phyloP scores from a whole-genome alignment of 2,113 vertebrate species.

The Gobius niger region DNA sequence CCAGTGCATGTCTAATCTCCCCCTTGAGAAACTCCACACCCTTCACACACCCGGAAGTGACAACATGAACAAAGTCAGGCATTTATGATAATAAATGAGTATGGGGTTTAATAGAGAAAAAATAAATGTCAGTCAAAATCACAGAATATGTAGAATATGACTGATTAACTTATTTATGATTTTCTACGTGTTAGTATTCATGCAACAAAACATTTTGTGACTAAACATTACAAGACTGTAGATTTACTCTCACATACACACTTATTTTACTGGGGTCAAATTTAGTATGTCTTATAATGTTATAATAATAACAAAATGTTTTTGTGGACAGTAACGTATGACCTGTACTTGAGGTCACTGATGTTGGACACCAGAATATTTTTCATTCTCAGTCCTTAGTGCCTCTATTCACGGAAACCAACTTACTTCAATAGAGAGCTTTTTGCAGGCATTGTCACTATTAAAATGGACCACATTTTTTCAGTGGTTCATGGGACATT shows the following conservation, averaged over 20 bases:
- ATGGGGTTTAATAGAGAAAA: too few relatives aligned
- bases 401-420: neutral
- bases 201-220: too few relatives aligned
- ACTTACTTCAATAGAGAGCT: neutral
- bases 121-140: too few relatives aligned
- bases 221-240: too few relatives aligned
- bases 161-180: too few relatives aligned
- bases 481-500: neutral
- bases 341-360: neutral
- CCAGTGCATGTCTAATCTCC: conserved; percentile 25
- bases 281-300: too few relatives aligned
- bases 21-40: conserved; percentile 25
- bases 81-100: too few relatives aligned
- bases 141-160: too few relatives aligned
- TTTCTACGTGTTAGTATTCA: too few relatives aligned
- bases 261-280: too few relatives aligned
- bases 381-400: neutral
- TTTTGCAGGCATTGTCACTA: neutral
- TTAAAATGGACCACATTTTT: neutral
- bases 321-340: neutral
- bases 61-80: neutral
- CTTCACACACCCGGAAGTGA: conserved; percentile 9
- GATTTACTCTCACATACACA: too few relatives aligned
- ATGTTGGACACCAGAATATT: neutral
- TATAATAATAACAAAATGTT: too few relatives aligned